Conservation (phyloP, 2,888 invertebrate species). For the Philereme vetulata region DNA sequence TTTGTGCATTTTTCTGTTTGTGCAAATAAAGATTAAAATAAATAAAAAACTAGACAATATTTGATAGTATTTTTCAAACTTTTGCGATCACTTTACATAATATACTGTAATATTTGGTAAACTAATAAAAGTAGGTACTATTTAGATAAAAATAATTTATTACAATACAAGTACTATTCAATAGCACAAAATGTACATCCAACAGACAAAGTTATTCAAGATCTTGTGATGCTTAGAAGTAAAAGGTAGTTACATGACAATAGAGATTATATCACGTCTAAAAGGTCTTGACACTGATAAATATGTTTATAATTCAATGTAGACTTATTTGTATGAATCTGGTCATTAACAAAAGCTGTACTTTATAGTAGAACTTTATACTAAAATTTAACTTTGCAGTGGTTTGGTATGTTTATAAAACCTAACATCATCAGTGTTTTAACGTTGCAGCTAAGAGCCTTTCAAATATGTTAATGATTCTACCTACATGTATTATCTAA, state of each 20-base stretch:
- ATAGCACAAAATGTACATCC: slow-evolving; percentile 8
- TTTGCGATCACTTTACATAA: no score
- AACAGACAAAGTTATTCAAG: not conserved
- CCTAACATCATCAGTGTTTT: no score
- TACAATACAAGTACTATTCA: slow-evolving; percentile 2
- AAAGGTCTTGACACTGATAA: slow-evolving; percentile 9
- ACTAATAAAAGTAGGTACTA: not conserved
- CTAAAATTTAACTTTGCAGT: no score
- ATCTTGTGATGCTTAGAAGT: slow-evolving; percentile 1
- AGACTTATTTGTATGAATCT: slow-evolving; percentile 2
- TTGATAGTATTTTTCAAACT: no score
- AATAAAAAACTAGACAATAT: no score
- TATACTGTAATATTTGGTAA: not conserved
- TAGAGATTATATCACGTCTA: slow-evolving; percentile 5
- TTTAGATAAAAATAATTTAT: slow-evolving; percentile 25
- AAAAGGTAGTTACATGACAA: slow-evolving; percentile 21
- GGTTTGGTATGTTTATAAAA: no score
- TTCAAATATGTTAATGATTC: no score
- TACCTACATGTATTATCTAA: slow-evolving; percentile 44
- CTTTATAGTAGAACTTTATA: no score
- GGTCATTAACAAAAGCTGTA: not conserved
- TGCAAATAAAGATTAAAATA: no score
- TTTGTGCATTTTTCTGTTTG: no score
- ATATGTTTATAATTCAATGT: slow-evolving; percentile 9
- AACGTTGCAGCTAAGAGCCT: no score